These are phyloP conservation scores for Orientallactaga bullata DNA, from an alignment of 2,113 vertebrate species.

Conservation along the genomic window DNA sequence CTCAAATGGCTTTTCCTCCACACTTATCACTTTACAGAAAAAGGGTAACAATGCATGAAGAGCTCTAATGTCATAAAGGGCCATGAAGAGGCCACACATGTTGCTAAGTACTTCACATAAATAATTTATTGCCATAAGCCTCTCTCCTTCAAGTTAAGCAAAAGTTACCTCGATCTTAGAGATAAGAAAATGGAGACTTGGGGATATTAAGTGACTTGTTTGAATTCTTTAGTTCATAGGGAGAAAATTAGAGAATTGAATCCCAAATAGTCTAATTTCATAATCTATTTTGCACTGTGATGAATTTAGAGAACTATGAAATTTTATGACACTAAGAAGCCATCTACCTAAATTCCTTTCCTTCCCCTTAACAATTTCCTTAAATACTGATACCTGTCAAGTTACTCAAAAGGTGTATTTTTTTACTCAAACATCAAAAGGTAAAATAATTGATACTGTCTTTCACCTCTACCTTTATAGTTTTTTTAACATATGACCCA, in stretches of 20 bases:
- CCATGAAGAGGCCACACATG: not conserved
- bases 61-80: constrained; percentile 47
- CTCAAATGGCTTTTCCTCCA: constrained; percentile 51
- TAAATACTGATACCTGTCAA: not conserved
- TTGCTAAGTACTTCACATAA: not conserved
- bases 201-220: constrained; percentile 5
- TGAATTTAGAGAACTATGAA: not conserved
- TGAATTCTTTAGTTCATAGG: not conserved
- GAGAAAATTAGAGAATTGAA: constrained; percentile 12
- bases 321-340: not conserved
- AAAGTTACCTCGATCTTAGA: not conserved
- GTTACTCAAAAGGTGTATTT: not conserved
- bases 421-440: not conserved
- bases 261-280: not conserved
- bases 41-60: constrained; percentile 25
- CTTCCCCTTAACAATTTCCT: not conserved
- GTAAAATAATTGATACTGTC: not conserved
- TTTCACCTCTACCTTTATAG: not conserved
- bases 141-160: not conserved
- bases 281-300: not conserved
- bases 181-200: not conserved
- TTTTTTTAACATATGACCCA: not conserved
- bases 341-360: not conserved
- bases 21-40: constrained; percentile 52
- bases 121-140: not conserved